Percentiles rank a stretch among this genome's conserved stretches.
Evolutionary conservation across 1,140 invertebrate genomes (phyloP).

Genomic region (honey bee (Apis mellifera)): DNA sequence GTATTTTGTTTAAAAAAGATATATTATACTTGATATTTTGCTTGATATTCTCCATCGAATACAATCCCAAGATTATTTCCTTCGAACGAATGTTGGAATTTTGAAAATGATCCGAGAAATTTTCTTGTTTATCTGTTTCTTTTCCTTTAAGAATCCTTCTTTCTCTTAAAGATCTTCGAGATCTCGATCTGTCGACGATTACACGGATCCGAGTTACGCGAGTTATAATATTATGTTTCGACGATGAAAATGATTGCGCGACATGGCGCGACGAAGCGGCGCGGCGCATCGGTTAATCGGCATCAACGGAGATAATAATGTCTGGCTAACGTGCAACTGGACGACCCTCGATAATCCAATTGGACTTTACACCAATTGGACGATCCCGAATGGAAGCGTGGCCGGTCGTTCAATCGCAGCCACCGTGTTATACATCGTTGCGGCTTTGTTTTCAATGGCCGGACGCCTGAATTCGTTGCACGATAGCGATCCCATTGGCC

Average conservation of each 20-base stretch:
- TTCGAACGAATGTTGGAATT: background rate
- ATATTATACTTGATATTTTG: no score
- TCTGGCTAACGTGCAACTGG: slow-evolving; percentile 52
- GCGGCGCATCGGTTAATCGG: slow-evolving; percentile 22
- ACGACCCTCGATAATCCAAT: slow-evolving; percentile 50
- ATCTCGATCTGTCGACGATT: background rate
- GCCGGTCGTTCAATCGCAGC: slow-evolving; percentile 12
- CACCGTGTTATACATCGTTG: slow-evolving; percentile 21
- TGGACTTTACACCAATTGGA: slow-evolving; percentile 47
- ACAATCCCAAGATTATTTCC: background rate
- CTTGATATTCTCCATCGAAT: no score
- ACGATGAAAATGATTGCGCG: background rate
- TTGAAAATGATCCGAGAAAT: no score
- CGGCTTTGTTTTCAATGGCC: slow-evolving; percentile 22
- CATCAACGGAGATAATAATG: slow-evolving; percentile 51
- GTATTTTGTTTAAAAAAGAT: no score
- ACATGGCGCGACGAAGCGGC: background rate
- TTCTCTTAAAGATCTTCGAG: background rate
- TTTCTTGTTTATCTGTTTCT: no score
- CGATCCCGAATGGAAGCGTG: slow-evolving; percentile 1
- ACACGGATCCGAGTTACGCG: background rate
- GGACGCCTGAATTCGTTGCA: slow-evolving; percentile 20
- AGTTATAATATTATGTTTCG: slow-evolving; percentile 10
- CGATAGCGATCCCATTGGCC: slow-evolving; percentile 35
- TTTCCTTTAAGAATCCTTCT: background rate